Percentiles rank a stretch among this genome's conserved stretches.
phyloP scores from a whole-genome alignment of 2,888 invertebrate genomes.

The Stegophylla sp. region DNA sequence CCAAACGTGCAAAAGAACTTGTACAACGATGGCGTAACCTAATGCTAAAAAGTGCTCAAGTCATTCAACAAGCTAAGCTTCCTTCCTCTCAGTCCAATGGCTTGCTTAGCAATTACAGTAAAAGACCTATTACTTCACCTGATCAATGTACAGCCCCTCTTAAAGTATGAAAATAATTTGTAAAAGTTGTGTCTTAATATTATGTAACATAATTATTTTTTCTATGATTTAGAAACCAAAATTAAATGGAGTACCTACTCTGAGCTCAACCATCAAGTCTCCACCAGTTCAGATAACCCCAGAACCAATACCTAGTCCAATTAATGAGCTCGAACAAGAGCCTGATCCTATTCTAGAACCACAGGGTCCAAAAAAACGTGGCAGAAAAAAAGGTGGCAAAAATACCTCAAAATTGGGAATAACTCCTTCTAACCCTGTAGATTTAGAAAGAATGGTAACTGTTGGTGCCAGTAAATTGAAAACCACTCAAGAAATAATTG shows the following conservation, averaged over 20 bases:
- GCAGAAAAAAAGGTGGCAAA: slow-evolving; percentile 68
- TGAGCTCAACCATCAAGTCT: slow-evolving; percentile 35
- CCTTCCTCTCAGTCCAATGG: slow-evolving; percentile 60
- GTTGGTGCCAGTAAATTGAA: slow-evolving; percentile 65
- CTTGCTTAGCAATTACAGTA: slow-evolving; percentile 50
- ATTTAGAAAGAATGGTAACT: slow-evolving; percentile 49
- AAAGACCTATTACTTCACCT: slow-evolving; percentile 55
- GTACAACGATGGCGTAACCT: slow-evolving; percentile 92
- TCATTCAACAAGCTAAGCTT: slow-evolving; percentile 48
- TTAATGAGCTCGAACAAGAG: slow-evolving; percentile 55
- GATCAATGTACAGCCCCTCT: slow-evolving; percentile 56
- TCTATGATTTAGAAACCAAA: slow-evolving; percentile 48
- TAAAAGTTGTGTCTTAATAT: background rate
- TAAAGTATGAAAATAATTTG: slow-evolving; percentile 37
- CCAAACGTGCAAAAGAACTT: slow-evolving; percentile 88
- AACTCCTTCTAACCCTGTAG: slow-evolving; percentile 61
- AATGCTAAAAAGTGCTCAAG: slow-evolving; percentile 67
- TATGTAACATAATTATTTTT: background rate
- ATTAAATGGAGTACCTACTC: slow-evolving; percentile 52
- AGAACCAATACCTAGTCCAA: slow-evolving; percentile 54
- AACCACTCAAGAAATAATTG: slow-evolving; percentile 74
- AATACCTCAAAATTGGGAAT: slow-evolving; percentile 67
- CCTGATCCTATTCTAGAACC: slow-evolving; percentile 60
- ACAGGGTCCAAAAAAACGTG: slow-evolving; percentile 67
- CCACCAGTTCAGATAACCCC: slow-evolving; percentile 52